Percentiles rank a stretch among this genome's conserved stretches.
Conservation (phyloP, 2,888 invertebrate species). For the Chorisops tibialis region DNA sequence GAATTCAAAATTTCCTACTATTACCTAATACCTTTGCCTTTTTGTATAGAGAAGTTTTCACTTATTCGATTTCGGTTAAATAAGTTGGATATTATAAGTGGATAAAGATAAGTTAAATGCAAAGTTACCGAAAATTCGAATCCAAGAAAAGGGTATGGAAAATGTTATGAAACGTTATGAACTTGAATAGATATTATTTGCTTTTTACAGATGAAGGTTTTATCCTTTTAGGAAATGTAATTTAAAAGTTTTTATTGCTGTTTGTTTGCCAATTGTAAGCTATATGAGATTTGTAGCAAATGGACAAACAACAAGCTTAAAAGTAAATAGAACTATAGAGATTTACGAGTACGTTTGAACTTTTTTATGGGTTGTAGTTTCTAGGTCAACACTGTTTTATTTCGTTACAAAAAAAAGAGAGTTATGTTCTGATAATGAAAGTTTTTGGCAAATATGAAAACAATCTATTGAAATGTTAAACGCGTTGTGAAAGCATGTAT, state of each 20-base stretch:
- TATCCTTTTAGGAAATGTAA: slow-evolving; percentile 5
- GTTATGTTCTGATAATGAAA: too few relatives aligned
- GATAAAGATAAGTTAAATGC: background rate
- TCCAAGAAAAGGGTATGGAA: slow-evolving; percentile 11
- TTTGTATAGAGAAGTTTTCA: slow-evolving; percentile 4
- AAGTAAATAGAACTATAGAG: too few relatives aligned
- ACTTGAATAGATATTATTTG: slow-evolving; percentile 9
- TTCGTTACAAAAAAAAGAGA: too few relatives aligned
- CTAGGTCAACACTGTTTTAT: too few relatives aligned
- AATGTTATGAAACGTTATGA: slow-evolving; percentile 19
- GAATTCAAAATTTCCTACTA: too few relatives aligned
- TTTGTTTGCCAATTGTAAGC: slow-evolving; percentile 17
- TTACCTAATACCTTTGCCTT: background rate
- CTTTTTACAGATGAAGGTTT: background rate
- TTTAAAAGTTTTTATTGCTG: slow-evolving; percentile 13
- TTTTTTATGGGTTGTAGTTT: too few relatives aligned
- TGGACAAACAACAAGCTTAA: too few relatives aligned
- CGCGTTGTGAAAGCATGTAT: too few relatives aligned
- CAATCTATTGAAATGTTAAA: too few relatives aligned
- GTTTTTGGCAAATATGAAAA: too few relatives aligned
- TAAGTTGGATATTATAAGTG: background rate
- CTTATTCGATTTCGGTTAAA: slow-evolving; percentile 19
- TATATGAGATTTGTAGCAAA: slow-evolving; percentile 4
- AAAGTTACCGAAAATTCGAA: background rate
- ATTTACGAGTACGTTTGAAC: too few relatives aligned